Conservation (phyloP, 2,113 vertebrate genomes). For the Gallinago paraguaiae region DNA sequence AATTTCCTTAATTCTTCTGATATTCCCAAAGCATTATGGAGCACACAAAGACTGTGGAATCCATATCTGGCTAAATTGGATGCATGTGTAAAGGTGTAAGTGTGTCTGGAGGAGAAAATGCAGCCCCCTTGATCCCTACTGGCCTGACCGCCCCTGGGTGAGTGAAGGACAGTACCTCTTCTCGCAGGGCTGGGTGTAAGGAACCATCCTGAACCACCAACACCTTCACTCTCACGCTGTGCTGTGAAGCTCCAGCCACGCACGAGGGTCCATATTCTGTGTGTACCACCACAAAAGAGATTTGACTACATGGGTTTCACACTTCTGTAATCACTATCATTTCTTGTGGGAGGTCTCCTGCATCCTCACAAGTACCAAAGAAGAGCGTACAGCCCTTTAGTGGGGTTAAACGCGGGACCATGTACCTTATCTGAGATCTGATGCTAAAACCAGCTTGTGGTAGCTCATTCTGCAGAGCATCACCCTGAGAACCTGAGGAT, state of each 20-base stretch:
- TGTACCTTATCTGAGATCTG: slow-evolving; percentile 73
- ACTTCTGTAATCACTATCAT: not conserved
- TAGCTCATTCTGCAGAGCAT: slow-evolving; percentile 70
- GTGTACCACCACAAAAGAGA: not conserved
- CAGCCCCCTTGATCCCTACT: not conserved
- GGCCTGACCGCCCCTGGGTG: not conserved
- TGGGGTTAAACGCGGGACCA: not conserved
- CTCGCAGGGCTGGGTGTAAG: slow-evolving; percentile 51
- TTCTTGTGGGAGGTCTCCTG: not conserved
- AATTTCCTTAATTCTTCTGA: not conserved
- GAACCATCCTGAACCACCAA: slow-evolving; percentile 59
- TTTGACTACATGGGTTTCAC: not conserved
- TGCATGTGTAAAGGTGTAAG: not conserved
- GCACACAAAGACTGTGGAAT: not conserved
- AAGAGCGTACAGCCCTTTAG: not conserved
- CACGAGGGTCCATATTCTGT: not conserved
- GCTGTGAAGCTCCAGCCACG: slow-evolving; percentile 76
- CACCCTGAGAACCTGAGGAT: slow-evolving; percentile 65
- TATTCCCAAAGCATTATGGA: not conserved
- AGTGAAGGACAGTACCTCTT: slow-evolving; percentile 72
- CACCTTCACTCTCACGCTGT: slow-evolving; percentile 73
- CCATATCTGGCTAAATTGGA: not conserved
- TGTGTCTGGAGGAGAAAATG: not conserved
- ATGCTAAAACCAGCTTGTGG: slow-evolving; percentile 78
- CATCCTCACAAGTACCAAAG: not conserved